Base-by-base conservation (phyloP, 2,888 invertebrate species). In the Drosophila leonis region DNA sequence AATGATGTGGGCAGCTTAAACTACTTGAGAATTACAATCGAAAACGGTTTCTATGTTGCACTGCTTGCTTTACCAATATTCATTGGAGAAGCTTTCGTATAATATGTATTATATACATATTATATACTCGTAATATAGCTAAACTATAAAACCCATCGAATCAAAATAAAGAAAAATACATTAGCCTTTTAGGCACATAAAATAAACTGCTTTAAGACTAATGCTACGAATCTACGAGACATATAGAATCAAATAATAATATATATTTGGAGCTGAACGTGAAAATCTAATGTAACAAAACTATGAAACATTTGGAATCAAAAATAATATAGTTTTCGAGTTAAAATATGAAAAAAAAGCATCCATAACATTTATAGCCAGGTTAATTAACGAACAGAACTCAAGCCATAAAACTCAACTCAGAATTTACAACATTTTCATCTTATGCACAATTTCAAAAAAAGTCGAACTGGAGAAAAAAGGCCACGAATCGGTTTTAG, bases 401-500 rank as follows among this genome's bases (percentile, higher is more conserved):
- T 29, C 37, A 4, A 2, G 52, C 52, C 7, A 55, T 55, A 41
- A 55, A 55, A 10, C 39, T 42, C 15, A 31, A 42, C 42, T 52
- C 10, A 51, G n/a, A 59, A 15, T 24, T 49, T 10, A 46, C 24
- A 42, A 4, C 27, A 29, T 46, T 18, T 59, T 12, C 39, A 20
- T 4, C 13, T 37, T 8, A 15, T 37, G 49, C 13, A 33, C n/a
- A 63, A 46, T 33, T 35, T 48, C 8, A 10, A n/a, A 15, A 39
- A 13, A 37, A 6, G 1, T 6, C 15, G 2, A 62, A 35, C 33
- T 51, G 42, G 24, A 51, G 24, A 46, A 44, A 41, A 52, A 41
- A 29, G 31, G 29, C 31, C 29, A 42, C 20, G 18, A 59, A 54
- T 57, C 42, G 35, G 3, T 57, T 52, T 54, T 68, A 55, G 37